phyloP scores from a whole-genome alignment of 2,797 vertebrate genomes.

The Onychomys torridus region DNA sequence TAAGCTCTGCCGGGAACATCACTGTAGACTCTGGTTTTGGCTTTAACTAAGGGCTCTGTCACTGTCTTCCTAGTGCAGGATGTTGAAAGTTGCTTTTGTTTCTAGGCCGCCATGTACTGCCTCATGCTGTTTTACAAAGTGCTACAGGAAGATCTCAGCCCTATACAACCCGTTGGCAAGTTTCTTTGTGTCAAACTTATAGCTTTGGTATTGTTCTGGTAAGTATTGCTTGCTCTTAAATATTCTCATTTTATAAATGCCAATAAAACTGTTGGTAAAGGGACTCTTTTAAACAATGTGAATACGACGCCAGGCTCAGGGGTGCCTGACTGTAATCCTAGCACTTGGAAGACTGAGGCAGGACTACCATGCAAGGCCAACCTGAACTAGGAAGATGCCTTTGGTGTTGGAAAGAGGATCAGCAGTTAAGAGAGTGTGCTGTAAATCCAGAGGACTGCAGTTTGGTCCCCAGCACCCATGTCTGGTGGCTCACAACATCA shows the following conservation, averaged over 20 bases:
- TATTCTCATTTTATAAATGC: slow-evolving; percentile 58
- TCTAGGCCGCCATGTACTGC: slow-evolving; percentile 99
- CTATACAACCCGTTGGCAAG: slow-evolving; percentile 97
- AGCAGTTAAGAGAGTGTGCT: neutral
- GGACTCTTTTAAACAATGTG: neutral
- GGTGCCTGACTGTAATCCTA: no score
- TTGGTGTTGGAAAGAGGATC: neutral
- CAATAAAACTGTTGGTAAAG: neutral
- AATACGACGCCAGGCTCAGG: neutral
- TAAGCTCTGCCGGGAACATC: neutral
- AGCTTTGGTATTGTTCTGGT: slow-evolving; percentile 99
- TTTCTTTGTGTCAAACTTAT: slow-evolving; percentile 82
- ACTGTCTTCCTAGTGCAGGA: neutral
- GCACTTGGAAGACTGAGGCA: neutral
- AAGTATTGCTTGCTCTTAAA: slow-evolving; percentile 82
- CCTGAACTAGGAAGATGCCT: neutral
- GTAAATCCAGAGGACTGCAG: neutral
- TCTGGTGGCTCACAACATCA: neutral
- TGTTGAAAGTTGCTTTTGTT: slow-evolving; percentile 49
- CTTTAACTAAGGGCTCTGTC: no score
- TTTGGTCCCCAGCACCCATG: neutral
- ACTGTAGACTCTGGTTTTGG: neutral
- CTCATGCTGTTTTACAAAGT: slow-evolving; percentile 98
- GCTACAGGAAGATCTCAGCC: slow-evolving; percentile 95
- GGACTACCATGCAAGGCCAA: no score